A percentile compares a stretch with the other conserved stretches of the same genome.
Conservation (phyloP, 2,797 vertebrate genomes). For the Acropternis orthonyx region DNA sequence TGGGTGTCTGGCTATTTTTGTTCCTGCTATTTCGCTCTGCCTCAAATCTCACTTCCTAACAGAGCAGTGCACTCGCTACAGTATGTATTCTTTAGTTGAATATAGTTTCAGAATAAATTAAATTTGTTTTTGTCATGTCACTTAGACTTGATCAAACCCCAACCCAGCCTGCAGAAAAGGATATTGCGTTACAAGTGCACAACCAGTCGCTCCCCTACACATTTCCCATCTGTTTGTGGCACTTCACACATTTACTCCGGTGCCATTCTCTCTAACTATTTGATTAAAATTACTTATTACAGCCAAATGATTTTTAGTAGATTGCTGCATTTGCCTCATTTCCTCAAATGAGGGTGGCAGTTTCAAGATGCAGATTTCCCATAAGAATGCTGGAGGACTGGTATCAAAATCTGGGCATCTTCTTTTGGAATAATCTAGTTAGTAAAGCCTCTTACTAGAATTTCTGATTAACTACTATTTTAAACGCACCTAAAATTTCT, state of each 20-base stretch:
- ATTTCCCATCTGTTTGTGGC: slow-evolving; percentile 42
- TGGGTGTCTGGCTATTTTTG: slow-evolving; percentile 7
- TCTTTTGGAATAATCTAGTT: slow-evolving; percentile 6
- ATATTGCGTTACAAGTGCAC: background rate
- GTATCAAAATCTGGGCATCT: background rate
- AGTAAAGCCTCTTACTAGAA: background rate
- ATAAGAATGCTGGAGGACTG: background rate
- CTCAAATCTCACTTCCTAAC: background rate
- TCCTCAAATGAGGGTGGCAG: slow-evolving; percentile 26
- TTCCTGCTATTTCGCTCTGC: background rate
- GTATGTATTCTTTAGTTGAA: background rate
- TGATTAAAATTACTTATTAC: slow-evolving; percentile 61
- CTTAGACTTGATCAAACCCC: slow-evolving; percentile 43
- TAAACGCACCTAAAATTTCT: background rate
- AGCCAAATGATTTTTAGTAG: slow-evolving; percentile 54
- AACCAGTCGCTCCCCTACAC: background rate
- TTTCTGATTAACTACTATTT: background rate
- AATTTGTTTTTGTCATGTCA: slow-evolving; percentile 50
- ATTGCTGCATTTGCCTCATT: slow-evolving; percentile 49
- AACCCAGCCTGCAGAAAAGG: background rate
- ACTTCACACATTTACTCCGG: slow-evolving; percentile 24
- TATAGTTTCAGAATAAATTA: slow-evolving; percentile 53
- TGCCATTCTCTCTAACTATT: slow-evolving; percentile 49
- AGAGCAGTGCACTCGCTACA: background rate
- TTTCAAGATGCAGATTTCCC: slow-evolving; percentile 33